Evolutionary conservation across 2,797 vertebrate species (phyloP), one percentile per base, ranked within the genome.

Genomic region (Neosilurus hyrtlii): DNA sequence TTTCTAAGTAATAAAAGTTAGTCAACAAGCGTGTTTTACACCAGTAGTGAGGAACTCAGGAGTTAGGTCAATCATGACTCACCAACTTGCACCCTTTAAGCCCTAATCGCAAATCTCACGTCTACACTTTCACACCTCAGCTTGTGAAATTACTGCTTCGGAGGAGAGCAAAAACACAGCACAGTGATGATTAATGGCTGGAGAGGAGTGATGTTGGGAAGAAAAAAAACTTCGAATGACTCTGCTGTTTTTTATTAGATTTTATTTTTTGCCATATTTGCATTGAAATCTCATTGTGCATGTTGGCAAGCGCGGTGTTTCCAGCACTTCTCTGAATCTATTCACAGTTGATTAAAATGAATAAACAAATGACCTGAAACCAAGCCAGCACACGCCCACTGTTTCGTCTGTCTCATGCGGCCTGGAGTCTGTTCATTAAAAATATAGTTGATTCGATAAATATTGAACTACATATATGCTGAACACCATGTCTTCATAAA

Each of bases 1-100:
- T 76, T 75, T 75, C 73, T 76, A 56, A 76, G 73, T n/a, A 76
- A 61, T 61, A 56, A 76, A 76, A 59, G 73, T 61, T 76, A 61
- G 30, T 61, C 73, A 76, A 43, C 56, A 76, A 43, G 56, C 37
- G 73, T 2, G 26, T 11, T 61, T 74, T 82, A 73, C 35, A 63
- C 63, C 43, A 65, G 35, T n/a, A 52, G 20, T 35, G 16, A 43
- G 37, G 11, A 82, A 68, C 76, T 51, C 77, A 8, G 51, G 65
- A 66, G 52, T 35, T 30, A 22, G 77, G 68, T 80, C 52, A 68
- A n/a, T 79, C 63, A 67, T 56, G 65, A 68, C 78, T 80, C 63
- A 67, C 43, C 11, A 74, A 37, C 68, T 52, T 30, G 37, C 24
- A 51, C 68, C 10, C 70, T 82, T 49, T 74, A 18, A 7, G 59